Conservation (phyloP, 1,140 invertebrate genomes). For the Xylocopa sonorina region DNA sequence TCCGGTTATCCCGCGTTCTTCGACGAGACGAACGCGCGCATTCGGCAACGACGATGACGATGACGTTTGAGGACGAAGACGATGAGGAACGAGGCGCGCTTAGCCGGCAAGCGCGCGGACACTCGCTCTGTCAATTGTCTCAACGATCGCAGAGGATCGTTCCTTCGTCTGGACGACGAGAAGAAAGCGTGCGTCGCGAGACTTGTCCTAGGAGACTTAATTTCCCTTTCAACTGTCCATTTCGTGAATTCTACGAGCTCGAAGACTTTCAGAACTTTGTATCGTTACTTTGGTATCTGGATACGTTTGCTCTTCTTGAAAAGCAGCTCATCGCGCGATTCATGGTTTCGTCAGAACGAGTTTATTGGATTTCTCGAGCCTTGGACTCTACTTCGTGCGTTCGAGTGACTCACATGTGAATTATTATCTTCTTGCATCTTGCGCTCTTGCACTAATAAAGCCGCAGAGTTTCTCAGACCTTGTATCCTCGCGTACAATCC, state of each 20-base stretch:
- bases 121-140: constrained; percentile 32
- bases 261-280: background rate
- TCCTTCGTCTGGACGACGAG: background rate
- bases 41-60: constrained; percentile 38
- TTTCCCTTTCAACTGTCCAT: constrained; percentile 14
- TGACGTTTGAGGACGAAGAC: constrained; percentile 22
- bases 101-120: constrained; percentile 53
- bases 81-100: constrained; percentile 36
- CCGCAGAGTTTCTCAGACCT: background rate
- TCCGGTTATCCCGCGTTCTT: background rate
- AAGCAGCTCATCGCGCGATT: too few species aligned
- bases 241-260: background rate
- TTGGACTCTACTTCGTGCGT: background rate
- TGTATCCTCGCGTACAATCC: background rate
- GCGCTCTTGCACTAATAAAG: background rate
- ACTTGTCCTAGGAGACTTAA: constrained; percentile 13
- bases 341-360: background rate
- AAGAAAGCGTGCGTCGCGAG: background rate
- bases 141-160: constrained; percentile 5
- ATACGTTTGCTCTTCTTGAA: background rate
- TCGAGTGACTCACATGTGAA: background rate
- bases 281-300: constrained; percentile 12
- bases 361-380: background rate
- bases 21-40: background rate
- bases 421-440: background rate